phyloP scores from a whole-genome alignment of 2,888 invertebrate species.

The Aromia moschata region DNA sequence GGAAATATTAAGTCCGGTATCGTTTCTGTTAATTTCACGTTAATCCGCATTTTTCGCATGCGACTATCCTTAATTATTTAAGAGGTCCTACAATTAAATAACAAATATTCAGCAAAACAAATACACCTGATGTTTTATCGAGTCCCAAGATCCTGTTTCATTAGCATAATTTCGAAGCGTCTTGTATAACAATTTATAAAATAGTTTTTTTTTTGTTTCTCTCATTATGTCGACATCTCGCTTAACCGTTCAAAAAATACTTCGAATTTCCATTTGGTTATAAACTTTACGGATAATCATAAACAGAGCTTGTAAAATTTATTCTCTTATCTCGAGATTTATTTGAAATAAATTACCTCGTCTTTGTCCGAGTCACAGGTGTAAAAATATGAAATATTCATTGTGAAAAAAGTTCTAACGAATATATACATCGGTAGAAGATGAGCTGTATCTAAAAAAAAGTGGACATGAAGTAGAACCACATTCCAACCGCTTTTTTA shows the following conservation, averaged over 20 bases:
- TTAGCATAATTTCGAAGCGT: neutral
- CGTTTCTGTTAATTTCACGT: no score
- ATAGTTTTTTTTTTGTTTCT: neutral
- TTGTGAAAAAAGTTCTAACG: neutral
- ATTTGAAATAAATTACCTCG: neutral
- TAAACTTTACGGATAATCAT: no score
- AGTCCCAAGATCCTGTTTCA: neutral
- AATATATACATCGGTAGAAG: neutral
- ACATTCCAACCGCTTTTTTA: slow-evolving; percentile 2
- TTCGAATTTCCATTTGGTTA: no score
- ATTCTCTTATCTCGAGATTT: neutral
- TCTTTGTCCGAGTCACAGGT: neutral
- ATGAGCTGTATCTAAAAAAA: neutral
- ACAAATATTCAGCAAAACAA: no score
- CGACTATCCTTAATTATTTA: no score
- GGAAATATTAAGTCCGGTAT: no score
- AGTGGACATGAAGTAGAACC: slow-evolving; percentile 2
- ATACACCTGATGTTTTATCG: no score
- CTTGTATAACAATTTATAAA: neutral
- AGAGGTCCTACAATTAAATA: no score
- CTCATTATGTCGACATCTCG: no score
- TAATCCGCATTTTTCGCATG: no score
- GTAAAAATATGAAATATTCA: neutral
- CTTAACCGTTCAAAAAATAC: no score
- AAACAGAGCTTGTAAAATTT: no score